Evolutionary conservation across 2,888 invertebrate species (phyloP), one percentile per base, ranked within the genome.

Genomic region (Drosophila bunnanda): DNA sequence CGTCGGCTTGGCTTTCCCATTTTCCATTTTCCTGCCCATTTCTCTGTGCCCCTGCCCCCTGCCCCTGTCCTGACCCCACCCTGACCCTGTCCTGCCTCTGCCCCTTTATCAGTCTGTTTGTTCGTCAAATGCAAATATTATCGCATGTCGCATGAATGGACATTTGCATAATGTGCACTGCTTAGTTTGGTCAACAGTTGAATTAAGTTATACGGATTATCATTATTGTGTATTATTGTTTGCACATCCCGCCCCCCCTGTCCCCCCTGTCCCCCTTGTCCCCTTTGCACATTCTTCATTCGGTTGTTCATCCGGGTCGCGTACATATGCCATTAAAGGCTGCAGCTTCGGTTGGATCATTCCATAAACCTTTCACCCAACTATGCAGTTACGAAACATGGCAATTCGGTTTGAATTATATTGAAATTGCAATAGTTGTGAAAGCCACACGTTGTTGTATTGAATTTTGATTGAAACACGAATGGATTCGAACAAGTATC

Each of bases 51-150:
- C 2, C 10, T 17, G 2, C 1, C 17, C 3, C 38, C 39, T 38
- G 17, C 41, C 41, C 12, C 20, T 5, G 10, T 41, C n/a, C 53
- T 57, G n/a, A n/a, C n/a, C n/a, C n/a, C n/a, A n/a, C n/a, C n/a
- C n/a, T 32, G 7, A 3, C 1, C 8, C 1, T 28, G 28, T 28
- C 32, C 32, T 32, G 9, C 10, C 32, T 4, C 25, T 25, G 25
- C 34, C 36, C 36, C 6, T 7, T 39, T 38, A 43, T 65, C 13
- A 44, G 36, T 44, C 25, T 32, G 46, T 28, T 53, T 54, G 70
- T 32, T 50, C 70, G 25, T 59, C 71, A 55, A 59, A 59, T 77
- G 77, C 60, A 85, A 85, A 82, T 82, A 77, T 75, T 69, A 74
- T 75, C 71, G 69, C 38, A 73, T 56, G 62, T 38, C 46, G 69